phyloP scores from a whole-genome alignment of 2,888 invertebrate genomes.

The Sinodicranocentrus sp. region DNA sequence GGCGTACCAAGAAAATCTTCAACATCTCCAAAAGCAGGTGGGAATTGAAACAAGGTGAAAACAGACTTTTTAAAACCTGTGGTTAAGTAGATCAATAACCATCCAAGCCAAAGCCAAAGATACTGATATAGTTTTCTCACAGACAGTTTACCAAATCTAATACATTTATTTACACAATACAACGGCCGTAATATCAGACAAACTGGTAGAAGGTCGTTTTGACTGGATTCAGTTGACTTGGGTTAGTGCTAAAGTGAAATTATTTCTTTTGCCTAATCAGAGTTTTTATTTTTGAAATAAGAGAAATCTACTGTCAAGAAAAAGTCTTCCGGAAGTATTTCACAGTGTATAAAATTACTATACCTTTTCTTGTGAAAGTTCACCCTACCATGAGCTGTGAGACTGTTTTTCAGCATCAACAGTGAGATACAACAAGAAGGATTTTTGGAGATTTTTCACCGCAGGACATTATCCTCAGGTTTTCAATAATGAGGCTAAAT shows the following conservation, averaged over 20 bases:
- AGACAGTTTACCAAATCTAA: neutral
- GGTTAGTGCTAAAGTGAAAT: constrained; percentile 61
- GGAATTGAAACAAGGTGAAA: constrained; percentile 15
- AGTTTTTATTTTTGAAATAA: constrained; percentile 44
- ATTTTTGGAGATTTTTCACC: constrained; percentile 38
- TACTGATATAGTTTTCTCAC: constrained; percentile 9
- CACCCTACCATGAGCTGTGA: too few relatives aligned
- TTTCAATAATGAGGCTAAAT: constrained; percentile 62
- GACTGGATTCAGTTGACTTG: too few relatives aligned
- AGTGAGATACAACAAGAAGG: constrained; percentile 41
- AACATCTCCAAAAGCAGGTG: too few relatives aligned
- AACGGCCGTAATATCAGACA: too few relatives aligned
- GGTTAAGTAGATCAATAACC: constrained; percentile 25
- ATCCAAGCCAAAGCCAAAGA: constrained; percentile 42
- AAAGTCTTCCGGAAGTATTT: constrained; percentile 63
- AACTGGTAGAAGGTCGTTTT: too few relatives aligned
- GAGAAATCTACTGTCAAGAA: constrained; percentile 22
- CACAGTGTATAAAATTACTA: constrained; percentile 59
- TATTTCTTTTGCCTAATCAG: constrained; percentile 18
- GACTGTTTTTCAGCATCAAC: too few relatives aligned
- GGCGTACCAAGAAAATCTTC: too few relatives aligned
- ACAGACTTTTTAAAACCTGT: constrained; percentile 17
- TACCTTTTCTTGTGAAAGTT: too few relatives aligned
- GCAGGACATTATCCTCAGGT: constrained; percentile 54
- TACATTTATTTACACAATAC: too few relatives aligned